phyloP scores from a whole-genome alignment of 2,113 vertebrate genomes.

The Centropus unirufus region DNA sequence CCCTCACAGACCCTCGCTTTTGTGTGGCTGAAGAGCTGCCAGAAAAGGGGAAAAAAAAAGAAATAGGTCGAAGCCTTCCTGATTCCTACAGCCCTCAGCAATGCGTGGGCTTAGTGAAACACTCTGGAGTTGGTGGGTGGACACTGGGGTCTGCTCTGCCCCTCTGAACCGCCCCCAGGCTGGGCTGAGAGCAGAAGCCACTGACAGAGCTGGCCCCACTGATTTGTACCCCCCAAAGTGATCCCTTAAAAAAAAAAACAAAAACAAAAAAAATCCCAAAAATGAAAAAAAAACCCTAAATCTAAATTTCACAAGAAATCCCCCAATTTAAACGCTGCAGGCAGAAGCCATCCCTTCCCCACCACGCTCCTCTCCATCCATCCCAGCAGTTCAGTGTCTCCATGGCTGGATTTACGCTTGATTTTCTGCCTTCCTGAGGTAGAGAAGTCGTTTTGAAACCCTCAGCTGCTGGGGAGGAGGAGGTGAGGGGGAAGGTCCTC shows the following conservation, averaged over 20 bases:
- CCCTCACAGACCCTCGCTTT: rapidly evolving
- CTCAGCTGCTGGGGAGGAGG: not conserved
- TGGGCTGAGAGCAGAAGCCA: not conserved
- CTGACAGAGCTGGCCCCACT: not conserved
- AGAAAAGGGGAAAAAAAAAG: not conserved
- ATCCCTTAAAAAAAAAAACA: too few relatives aligned
- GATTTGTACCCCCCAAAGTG: not conserved
- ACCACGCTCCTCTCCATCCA: rapidly evolving
- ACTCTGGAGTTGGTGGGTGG: not conserved
- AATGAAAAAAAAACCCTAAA: too few relatives aligned
- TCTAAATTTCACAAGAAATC: not conserved
- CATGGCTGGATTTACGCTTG: not conserved
- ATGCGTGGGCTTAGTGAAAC: not conserved
- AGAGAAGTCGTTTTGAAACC: slow-evolving; percentile 5
- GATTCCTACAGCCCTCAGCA: not conserved
- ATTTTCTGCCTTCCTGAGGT: slow-evolving; percentile 38
- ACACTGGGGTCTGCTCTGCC: not conserved
- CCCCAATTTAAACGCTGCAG: rapidly evolving
- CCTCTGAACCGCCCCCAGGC: not conserved
- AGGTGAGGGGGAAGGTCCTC: not conserved
- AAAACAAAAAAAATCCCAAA: not conserved
- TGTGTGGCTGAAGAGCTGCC: not conserved
- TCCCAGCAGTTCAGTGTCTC: not conserved
- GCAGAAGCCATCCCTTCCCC: not conserved
- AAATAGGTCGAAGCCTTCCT: not conserved